These are phyloP conservation scores for Corynorhinus townsendii DNA, from an alignment of 2,113 vertebrate genomes.

Conservation along the genomic window DNA sequence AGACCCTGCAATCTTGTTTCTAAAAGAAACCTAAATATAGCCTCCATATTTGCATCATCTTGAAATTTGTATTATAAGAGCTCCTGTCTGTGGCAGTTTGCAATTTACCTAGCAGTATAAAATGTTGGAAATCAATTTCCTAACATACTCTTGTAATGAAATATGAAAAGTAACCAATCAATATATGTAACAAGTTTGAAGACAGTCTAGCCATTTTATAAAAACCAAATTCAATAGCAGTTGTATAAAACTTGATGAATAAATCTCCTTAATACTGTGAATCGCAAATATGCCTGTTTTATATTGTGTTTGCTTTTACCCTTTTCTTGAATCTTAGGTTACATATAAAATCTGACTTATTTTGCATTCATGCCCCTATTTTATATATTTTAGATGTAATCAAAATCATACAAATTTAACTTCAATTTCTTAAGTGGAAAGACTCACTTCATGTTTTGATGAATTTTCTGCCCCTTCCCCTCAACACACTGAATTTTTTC, in stretches of 20 bases:
- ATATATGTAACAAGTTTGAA: slow-evolving; percentile 28
- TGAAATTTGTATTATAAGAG: slow-evolving; percentile 29
- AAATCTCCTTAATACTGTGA: slow-evolving; percentile 2
- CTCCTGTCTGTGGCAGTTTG: slow-evolving; percentile 17
- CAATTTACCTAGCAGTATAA: slow-evolving; percentile 39
- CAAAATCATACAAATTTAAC: not conserved
- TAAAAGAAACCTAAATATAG: slow-evolving; percentile 47
- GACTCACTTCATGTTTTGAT: not conserved
- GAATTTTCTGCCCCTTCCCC: not conserved
- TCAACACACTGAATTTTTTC: not conserved
- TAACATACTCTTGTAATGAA: slow-evolving; percentile 40
- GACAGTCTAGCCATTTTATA: not conserved
- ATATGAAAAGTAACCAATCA: slow-evolving; percentile 33
- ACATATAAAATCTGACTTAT: not conserved
- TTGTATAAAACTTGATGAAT: slow-evolving; percentile 21
- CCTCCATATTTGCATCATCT: slow-evolving; percentile 17
- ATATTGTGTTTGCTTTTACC: not conserved
- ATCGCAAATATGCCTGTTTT: not conserved
- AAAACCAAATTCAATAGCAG: slow-evolving; percentile 6
- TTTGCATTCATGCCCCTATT: not conserved
- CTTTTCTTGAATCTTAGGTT: slow-evolving; percentile 4
- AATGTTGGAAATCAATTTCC: slow-evolving; percentile 35
- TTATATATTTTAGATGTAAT: not conserved
- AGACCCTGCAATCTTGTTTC: slow-evolving; percentile 49
- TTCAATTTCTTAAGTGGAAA: slow-evolving; percentile 5